Percentiles rank a stretch among this genome's conserved stretches.
These are phyloP conservation scores for Erpetoichthys calabaricus DNA, from an alignment of 2,797 vertebrate genomes.

Conservation along the genomic window DNA sequence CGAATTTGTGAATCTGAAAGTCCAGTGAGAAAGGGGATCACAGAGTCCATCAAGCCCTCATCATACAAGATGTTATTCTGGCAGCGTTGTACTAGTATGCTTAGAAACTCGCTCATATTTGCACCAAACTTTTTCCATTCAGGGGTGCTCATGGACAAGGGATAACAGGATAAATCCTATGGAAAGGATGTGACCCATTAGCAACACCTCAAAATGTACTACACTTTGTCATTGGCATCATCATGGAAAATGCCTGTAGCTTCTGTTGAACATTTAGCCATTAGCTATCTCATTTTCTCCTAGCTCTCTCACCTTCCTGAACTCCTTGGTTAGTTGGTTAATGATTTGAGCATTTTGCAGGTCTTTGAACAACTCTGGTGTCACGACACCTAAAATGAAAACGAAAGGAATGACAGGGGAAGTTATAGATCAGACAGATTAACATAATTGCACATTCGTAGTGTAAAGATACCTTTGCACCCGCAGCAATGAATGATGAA, in stretches of 20 bases:
- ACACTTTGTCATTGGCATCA: neutral
- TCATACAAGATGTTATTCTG: too few species aligned
- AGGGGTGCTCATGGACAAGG: too few species aligned
- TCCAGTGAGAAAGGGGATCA: too few species aligned
- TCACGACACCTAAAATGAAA: constrained; percentile 50
- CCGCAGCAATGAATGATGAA: constrained; percentile 71
- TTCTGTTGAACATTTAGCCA: too few species aligned
- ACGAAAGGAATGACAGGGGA: neutral
- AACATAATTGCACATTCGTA: neutral
- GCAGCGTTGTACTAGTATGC: too few species aligned
- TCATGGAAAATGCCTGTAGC: too few species aligned
- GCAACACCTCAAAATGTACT: neutral
- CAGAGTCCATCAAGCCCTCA: too few species aligned
- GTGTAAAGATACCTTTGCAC: constrained; percentile 65
- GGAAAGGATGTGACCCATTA: neutral
- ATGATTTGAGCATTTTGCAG: constrained; percentile 77
- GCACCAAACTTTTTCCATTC: too few species aligned
- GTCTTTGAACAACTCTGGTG: constrained; percentile 54
- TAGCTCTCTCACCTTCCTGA: constrained; percentile 57
- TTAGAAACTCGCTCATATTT: too few species aligned
- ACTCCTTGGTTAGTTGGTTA: constrained; percentile 60
- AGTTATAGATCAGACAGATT: constrained; percentile 2
- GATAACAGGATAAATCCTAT: too few species aligned
- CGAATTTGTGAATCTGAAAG: too few species aligned
- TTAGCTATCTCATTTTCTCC: too few species aligned